Percentiles rank a stretch among this genome's conserved stretches.
These are phyloP conservation scores for Atta texana DNA, from an alignment of 1,140 invertebrate genomes.

Conservation along the genomic window DNA sequence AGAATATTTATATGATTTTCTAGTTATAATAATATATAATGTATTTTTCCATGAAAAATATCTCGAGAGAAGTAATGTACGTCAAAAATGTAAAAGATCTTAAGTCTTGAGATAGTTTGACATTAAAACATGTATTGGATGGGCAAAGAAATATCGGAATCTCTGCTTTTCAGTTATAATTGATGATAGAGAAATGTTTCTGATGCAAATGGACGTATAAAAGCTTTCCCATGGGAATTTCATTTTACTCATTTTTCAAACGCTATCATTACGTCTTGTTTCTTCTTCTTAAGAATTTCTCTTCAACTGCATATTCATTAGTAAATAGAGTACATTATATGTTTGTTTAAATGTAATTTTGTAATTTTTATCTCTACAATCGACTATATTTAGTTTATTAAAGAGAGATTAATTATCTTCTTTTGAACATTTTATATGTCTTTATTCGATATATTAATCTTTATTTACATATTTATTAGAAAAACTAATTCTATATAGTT, in stretches of 20 bases:
- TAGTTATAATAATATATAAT: neutral
- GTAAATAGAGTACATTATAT: neutral
- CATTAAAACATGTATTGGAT: conserved; percentile 18
- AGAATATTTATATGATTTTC: neutral
- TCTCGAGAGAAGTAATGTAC: conserved; percentile 12
- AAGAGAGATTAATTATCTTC: conserved; percentile 41
- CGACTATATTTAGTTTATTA: neutral
- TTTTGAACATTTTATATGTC: neutral
- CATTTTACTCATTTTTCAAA: conserved; percentile 27
- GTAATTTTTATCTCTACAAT: neutral
- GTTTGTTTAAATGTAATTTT: neutral
- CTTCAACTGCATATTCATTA: conserved; percentile 42
- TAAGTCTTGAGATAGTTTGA: neutral
- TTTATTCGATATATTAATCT: neutral
- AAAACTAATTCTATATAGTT: conserved; percentile 66
- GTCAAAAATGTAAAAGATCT: conserved; percentile 24
- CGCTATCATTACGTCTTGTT: conserved; percentile 37
- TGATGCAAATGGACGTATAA: conserved; percentile 53
- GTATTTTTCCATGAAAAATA: neutral
- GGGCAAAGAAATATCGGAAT: conserved; percentile 41
- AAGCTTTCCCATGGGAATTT: conserved; percentile 44
- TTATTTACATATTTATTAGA: conserved; percentile 54
- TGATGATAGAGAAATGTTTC: conserved; percentile 58
- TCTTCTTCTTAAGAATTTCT: conserved; percentile 4
- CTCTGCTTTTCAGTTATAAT: conserved; percentile 56